Evolutionary conservation across 2,797 vertebrate genomes (phyloP).

Genomic region (Ambastaia sidthimunki): DNA sequence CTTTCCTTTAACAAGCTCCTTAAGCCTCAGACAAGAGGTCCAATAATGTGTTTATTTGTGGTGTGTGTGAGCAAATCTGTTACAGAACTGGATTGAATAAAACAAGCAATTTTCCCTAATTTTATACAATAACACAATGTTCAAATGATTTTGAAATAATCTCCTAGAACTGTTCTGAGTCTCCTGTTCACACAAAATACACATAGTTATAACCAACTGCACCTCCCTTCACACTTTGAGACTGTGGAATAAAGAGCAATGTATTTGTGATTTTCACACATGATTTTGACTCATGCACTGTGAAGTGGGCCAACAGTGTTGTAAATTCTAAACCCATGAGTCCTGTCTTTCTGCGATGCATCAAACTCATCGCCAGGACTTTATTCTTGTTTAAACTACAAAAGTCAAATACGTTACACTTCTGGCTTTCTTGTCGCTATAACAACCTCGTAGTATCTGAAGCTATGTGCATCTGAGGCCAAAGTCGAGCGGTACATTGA

Average conservation of each 20-base stretch:
- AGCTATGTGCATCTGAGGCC: background rate
- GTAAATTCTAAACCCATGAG: background rate
- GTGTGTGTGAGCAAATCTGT: slow-evolving; percentile 45
- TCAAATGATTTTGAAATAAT: slow-evolving; percentile 15
- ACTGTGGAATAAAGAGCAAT: background rate
- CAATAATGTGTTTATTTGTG: background rate
- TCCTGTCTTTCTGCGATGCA: background rate
- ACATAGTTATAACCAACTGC: too few relatives aligned
- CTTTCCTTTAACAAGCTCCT: slow-evolving; percentile 50
- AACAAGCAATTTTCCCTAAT: background rate
- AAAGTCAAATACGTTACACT: background rate
- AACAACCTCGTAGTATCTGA: background rate
- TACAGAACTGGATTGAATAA: slow-evolving; percentile 20
- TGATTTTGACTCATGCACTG: background rate
- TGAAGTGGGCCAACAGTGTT: background rate
- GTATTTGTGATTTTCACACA: too few relatives aligned
- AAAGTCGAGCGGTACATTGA: background rate
- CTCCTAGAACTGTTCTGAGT: background rate
- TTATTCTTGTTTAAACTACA: background rate
- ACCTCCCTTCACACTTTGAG: background rate
- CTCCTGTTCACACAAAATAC: background rate
- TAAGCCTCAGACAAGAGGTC: slow-evolving; percentile 38
- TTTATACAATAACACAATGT: slow-evolving; percentile 11
- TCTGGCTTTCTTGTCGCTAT: slow-evolving; percentile 2
- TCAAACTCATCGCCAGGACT: background rate